Percentiles rank a stretch among this genome's conserved stretches.
Evolutionary conservation across 2,888 invertebrate genomes (phyloP).

Genomic region (Crematogaster levior): DNA sequence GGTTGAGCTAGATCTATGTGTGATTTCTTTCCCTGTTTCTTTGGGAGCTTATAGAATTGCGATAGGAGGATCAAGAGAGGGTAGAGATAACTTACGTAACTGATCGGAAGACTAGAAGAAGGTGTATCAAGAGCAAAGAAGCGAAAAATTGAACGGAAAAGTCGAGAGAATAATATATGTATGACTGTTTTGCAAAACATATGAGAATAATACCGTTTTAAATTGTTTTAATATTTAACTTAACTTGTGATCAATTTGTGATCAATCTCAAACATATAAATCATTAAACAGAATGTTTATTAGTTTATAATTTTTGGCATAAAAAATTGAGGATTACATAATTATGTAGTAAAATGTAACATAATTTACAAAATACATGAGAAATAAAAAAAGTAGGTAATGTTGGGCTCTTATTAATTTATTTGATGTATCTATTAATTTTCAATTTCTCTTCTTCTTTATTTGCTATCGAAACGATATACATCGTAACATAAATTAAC

Average conservation of each 20-base stretch:
- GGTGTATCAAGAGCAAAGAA: background rate
- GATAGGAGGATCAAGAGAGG: slow-evolving; percentile 26
- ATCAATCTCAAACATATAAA: background rate
- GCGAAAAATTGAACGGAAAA: slow-evolving; percentile 32
- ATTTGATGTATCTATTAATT: background rate
- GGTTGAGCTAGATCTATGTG: slow-evolving; percentile 1
- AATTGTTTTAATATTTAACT: slow-evolving; percentile 1
- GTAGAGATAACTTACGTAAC: slow-evolving; percentile 44
- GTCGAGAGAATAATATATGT: background rate
- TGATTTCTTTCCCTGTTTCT: slow-evolving; percentile 28
- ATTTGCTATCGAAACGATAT: background rate
- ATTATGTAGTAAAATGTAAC: background rate
- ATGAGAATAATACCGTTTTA: background rate
- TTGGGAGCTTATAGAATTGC: slow-evolving; percentile 27
- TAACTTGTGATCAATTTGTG: background rate
- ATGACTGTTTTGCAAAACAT: background rate
- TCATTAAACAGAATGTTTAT: background rate
- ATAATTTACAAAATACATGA: background rate
- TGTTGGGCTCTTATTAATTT: background rate
- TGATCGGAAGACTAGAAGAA: slow-evolving; percentile 19
- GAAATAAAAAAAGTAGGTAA: background rate
- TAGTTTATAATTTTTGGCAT: background rate
- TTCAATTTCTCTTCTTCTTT: slow-evolving; percentile 9
- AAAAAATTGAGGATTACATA: background rate
- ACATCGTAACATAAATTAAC: slow-evolving; percentile 15